Percentiles rank a stretch among this genome's conserved stretches.
Evolutionary conservation across 2,113 vertebrate species (phyloP).

Genomic region (Odontesthes bonariensis): DNA sequence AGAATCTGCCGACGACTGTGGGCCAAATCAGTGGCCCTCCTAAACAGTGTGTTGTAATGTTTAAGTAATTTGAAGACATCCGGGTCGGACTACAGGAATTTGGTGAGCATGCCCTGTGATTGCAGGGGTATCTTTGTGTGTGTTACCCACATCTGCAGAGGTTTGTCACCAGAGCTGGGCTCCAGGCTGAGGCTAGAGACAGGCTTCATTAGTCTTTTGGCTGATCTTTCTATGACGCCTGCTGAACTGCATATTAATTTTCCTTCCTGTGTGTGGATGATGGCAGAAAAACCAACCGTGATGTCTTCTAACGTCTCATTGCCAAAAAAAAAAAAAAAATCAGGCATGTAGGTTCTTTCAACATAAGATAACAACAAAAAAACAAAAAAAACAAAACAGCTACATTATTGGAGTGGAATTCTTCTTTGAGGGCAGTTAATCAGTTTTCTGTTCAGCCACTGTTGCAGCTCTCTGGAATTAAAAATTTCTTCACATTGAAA

Average conservation of each 20-base stretch:
- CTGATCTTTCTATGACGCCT: conserved; percentile 54
- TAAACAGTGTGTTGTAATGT: conserved; percentile 54
- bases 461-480: neutral
- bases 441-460: neutral
- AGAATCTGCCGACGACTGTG: conserved; percentile 52
- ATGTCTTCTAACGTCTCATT: neutral
- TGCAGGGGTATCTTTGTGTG: conserved; percentile 60
- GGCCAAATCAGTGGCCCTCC: conserved; percentile 51
- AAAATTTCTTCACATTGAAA: neutral
- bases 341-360: conserved; percentile 24
- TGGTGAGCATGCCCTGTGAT: conserved; percentile 65
- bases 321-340: neutral
- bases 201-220: conserved; percentile 60
- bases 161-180: conserved; percentile 65
- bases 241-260: conserved; percentile 49
- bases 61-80: conserved; percentile 68
- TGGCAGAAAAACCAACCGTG: conserved; percentile 14
- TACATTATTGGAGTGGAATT: too few relatives aligned
- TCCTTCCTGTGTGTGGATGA: conserved; percentile 52
- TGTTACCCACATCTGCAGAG: conserved; percentile 48
- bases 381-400: neutral
- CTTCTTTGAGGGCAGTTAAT: too few relatives aligned
- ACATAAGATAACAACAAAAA: neutral
- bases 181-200: conserved; percentile 47
- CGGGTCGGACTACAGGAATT: conserved; percentile 60